Evolutionary conservation across 1,140 invertebrate species (phyloP), one percentile per base, ranked within the genome.

Genomic region (Cepaea nemoralis): DNA sequence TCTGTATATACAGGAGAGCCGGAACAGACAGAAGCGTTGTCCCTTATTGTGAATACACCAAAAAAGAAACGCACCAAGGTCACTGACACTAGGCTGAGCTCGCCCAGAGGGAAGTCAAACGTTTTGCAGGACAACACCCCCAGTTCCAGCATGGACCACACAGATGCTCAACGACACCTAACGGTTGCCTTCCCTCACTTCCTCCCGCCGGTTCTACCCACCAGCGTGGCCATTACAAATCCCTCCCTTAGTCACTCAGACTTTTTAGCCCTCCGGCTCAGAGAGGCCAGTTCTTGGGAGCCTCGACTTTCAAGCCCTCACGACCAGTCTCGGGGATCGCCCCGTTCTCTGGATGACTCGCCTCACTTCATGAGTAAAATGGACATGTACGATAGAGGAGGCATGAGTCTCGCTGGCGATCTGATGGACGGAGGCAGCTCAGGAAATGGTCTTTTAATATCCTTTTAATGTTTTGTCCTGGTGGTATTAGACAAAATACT

Each of bases 221-320:
- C 95, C 70, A 96, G 96, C 78, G 97, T 99, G 88, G 97, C 97
- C 89, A 98, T 99, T 92, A 96, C 97, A 75, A 98, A 98, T 92
- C 97, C 97, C 63, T 96, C 96, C 88, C 93, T 99, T 83, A 96
- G 98, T 93, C 97, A 98, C 92, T 97, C 96, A 83, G 96, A 98
- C 92, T 95, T 98, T 27, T 80, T 92, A 70, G 85, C 82, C 55
- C 89, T 88, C 80, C 96, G 97, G 92, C 96, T 96, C 92, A 93
- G 93, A 73, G 94, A 94, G 86, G 92, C 91, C 85, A 91, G 91
- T 82, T 91, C 92, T 84, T 92, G 80, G 73, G 82, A 93, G 76
- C 69, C 83, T 66, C 84, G 81, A n/a, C 82, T 87, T 22, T 82
- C 83, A 24, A 87, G 84, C 77, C 85, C 86, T 59, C 88, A 87